Conservation (phyloP, 2,888 invertebrate genomes). For the Cheilosia impressa region DNA sequence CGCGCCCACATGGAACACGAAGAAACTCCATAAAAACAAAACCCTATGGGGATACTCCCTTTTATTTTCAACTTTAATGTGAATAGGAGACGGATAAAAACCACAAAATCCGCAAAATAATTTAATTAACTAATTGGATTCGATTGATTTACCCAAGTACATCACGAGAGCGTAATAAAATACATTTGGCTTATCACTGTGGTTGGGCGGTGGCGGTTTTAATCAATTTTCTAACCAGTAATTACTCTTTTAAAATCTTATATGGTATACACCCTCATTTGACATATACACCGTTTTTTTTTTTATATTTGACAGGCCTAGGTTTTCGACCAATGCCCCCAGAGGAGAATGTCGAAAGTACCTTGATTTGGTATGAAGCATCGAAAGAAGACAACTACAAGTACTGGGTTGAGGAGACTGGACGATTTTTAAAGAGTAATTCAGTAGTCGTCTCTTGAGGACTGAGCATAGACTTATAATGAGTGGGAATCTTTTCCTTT, state of each 20-base stretch:
- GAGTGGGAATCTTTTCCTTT: neutral
- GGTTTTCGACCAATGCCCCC: conserved; percentile 99
- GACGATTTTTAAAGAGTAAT: conserved; percentile 90
- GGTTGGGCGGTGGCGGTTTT: neutral
- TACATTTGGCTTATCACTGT: neutral
- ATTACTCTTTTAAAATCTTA: conserved; percentile 2
- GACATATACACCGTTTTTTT: conserved; percentile 44
- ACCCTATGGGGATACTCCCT: conserved; percentile 19
- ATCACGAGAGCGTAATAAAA: conserved; percentile 53
- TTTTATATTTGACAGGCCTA: conserved; percentile 87
- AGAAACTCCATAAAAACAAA: conserved; percentile 27
- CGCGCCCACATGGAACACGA: conserved; percentile 40
- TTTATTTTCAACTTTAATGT: conserved; percentile 40
- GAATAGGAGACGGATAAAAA: neutral
- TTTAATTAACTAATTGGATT: conserved; percentile 80
- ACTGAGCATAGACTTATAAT: neutral
- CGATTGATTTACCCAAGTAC: conserved; percentile 59
- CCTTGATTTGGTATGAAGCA: conserved; percentile 95
- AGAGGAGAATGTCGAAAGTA: conserved; percentile 96
- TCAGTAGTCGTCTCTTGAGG: neutral
- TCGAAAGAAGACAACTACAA: conserved; percentile 87
- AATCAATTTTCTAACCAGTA: conserved; percentile 34
- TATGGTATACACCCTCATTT: conserved; percentile 6
- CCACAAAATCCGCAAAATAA: conserved; percentile 58
- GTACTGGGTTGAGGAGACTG: conserved; percentile 91